These are phyloP conservation scores for Hetaerina americana DNA, from an alignment of 1,140 invertebrate species.

Conservation along the genomic window DNA sequence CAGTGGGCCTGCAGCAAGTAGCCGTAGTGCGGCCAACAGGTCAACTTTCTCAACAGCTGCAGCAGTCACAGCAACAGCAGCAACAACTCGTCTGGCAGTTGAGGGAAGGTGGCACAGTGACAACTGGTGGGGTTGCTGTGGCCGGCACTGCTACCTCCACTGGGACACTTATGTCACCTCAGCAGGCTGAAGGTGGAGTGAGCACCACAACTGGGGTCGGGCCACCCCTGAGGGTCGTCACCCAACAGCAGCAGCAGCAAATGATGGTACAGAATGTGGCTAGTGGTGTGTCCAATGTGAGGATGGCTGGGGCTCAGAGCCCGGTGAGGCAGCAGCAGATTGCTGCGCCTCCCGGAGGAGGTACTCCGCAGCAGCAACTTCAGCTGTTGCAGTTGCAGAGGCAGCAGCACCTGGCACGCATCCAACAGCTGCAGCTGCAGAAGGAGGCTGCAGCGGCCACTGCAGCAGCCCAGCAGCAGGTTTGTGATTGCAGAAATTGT, in stretches of 20 bases:
- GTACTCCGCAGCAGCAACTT: slow-evolving; percentile 54
- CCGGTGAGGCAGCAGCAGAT: slow-evolving; percentile 10
- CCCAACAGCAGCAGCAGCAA: slow-evolving; percentile 9
- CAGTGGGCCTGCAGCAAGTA: neutral
- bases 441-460: slow-evolving; percentile 30
- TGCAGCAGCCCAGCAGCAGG: slow-evolving; percentile 21
- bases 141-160: slow-evolving; percentile 12
- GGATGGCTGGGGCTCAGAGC: slow-evolving; percentile 24
- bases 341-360: neutral
- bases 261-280: neutral
- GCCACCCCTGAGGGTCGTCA: neutral
- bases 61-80: slow-evolving; percentile 8
- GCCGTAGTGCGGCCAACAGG: slow-evolving; percentile 4
- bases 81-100: slow-evolving; percentile 8
- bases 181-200: neutral
- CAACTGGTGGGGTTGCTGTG: slow-evolving; percentile 1
- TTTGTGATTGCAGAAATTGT: slow-evolving; percentile 11
- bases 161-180: neutral
- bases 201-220: neutral
- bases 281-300: neutral
- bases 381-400: slow-evolving; percentile 65
- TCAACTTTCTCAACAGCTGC: slow-evolving; percentile 12
- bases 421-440: slow-evolving; percentile 17
- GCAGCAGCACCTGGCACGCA: slow-evolving; percentile 41
- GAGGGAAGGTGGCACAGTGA: neutral